Base-by-base conservation (phyloP, 2,888 invertebrate species). In the Gari tellinella region DNA sequence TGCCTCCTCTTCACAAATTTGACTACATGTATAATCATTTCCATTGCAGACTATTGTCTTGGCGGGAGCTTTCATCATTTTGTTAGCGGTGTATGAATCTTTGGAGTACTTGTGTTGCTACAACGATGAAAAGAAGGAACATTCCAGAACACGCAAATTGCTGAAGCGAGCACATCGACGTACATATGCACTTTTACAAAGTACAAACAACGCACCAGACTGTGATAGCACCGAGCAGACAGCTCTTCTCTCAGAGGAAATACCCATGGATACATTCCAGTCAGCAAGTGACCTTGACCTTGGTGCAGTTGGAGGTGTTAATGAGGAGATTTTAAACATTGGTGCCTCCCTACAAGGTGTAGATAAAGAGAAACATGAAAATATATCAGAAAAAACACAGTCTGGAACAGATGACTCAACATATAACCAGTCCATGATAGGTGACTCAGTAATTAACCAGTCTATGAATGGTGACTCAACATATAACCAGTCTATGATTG, bases 61-160 rank as follows among this genome's bases (percentile, higher is more conserved):
- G 52, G 64, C 80, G 5, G 81, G 90, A 51, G 77, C 65, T 4
- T 90, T 91, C 80, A 81, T 83, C 45, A 43, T 88, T 2, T 40
- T 90, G 1, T 81, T 91, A 81, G 88, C 88, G 3, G 17, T 90
- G 7, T 90, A 90, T 55, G 89, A 90, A 65, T 86, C 87, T 12
- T 60, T 90, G 5, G 91, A 91, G 63, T 90, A 90, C 72, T 58
- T 85, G 0, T 75, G 86, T 43, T 91, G 90, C 73, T 90, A 90
- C 74, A 76, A 85, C 37, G 89, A 90, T 0, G 91, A 91, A 67
- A 91, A 91, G 57, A 79, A 83, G 55, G 86, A 88, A 57, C 80
- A 87, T 10, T 53, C 72, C 25, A 75, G 73, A 31, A 45, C 72
- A 19, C 64, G 74, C 43, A 69, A 67, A 17, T 56, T 81, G 12